phyloP scores from a whole-genome alignment of 1,140 invertebrate species.

The Megathymus violae region DNA sequence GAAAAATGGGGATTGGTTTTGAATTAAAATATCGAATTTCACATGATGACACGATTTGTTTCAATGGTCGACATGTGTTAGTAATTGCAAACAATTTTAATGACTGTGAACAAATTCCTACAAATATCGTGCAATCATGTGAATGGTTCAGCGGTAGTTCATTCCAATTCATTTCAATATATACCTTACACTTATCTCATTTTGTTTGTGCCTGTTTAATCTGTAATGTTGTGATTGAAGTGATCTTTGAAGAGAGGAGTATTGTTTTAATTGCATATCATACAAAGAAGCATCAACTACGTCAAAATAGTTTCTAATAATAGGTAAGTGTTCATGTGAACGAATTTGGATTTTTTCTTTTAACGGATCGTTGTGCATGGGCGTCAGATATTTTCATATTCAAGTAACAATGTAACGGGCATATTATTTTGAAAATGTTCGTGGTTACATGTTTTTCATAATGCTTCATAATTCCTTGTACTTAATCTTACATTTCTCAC shows the following conservation, averaged over 20 bases:
- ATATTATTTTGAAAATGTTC: slow-evolving; percentile 5
- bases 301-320: slow-evolving; percentile 35
- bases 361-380: slow-evolving; percentile 52
- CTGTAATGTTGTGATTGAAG: slow-evolving; percentile 19
- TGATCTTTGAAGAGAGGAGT: slow-evolving; percentile 1
- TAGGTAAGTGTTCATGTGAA: slow-evolving; percentile 55
- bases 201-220: not conserved
- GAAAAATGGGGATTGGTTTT: not conserved
- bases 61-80: no score
- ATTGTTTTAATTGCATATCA: slow-evolving; percentile 5
- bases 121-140: not conserved
- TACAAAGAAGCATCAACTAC: slow-evolving; percentile 16
- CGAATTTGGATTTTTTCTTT: slow-evolving; percentile 49
- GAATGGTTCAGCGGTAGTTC: not conserved
- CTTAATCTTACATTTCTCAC: slow-evolving; percentile 28
- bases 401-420: slow-evolving; percentile 5
- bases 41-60: not conserved
- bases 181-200: not conserved
- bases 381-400: slow-evolving; percentile 27
- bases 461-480: slow-evolving; percentile 27
- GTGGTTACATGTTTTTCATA: slow-evolving; percentile 20
- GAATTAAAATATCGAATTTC: not conserved
- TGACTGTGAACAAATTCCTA: no score
- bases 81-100: no score
- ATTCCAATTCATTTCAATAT: slow-evolving; percentile 1